Base-by-base conservation (phyloP, 2,888 invertebrate genomes). In the Cancer borealis region DNA sequence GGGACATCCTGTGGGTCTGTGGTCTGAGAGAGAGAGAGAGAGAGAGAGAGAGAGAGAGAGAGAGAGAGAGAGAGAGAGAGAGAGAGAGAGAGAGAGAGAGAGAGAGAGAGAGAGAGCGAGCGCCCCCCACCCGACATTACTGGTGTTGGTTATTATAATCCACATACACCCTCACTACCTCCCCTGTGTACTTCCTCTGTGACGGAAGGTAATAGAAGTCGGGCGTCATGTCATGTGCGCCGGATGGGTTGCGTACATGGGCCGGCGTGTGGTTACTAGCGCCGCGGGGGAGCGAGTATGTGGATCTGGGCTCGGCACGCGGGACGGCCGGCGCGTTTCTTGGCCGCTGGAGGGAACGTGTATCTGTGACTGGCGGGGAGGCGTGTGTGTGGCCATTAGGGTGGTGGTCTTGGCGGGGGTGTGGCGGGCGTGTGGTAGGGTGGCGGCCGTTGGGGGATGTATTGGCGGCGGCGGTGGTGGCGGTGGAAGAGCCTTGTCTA, bases 191-290 rank as follows among this genome's bases (percentile, higher is more conserved):
- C 97, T 99, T 98, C 96, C 99, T 97, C 96, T 99, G 99, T 95
- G 98, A 98, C 89, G 99, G 99, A 98, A 99, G 99, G 97, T 99
- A 99, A 97, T 99, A 99, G 97, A 99, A 99, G 97, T 99, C 99
- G 0, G 98, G 98, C 96, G 98, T 98, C 96, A 97, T 96, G 26
- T 97, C 96, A 96, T 96, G 95, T 96, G 96, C 92, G 96, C 79
- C 79, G 4, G 79, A 79, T 3, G 26, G 79, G 96, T 94, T 95
- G 54, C 94, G 73, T 30, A 92, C 88, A 79, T 94, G 93, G 5
- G 92, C 91, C 14, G 92, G 89, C 6, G 93, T 60, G 6, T 92
- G 79, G 3, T 91, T 84, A 14, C 93, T 88, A 8, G 95, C 93
- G 0, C 97, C 97, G 30, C 98, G 97, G 0, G 98, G 98, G 93